Evolutionary conservation across 2,797 vertebrate genomes (phyloP).

Genomic region (Ammospiza maritima): DNA sequence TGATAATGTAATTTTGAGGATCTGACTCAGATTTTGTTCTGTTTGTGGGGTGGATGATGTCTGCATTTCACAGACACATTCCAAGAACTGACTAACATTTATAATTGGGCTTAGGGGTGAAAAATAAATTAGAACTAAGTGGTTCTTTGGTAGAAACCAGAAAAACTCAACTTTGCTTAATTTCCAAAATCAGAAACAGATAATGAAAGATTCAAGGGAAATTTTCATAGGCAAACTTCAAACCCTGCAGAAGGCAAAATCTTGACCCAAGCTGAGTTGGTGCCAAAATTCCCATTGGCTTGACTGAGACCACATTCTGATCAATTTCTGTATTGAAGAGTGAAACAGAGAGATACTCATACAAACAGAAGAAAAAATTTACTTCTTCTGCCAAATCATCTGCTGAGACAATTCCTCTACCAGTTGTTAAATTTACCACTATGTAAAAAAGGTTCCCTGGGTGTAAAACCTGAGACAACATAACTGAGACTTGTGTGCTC

Average conservation of each 20-base stretch:
- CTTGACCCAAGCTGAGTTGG: not conserved
- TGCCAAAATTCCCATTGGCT: not conserved
- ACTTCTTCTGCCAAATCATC: not conserved
- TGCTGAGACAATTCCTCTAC: not conserved
- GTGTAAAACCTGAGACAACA: not conserved
- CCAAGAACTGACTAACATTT: conserved; percentile 38
- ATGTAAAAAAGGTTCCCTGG: not conserved
- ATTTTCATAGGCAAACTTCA: not conserved
- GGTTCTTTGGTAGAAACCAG: not conserved
- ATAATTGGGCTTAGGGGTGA: not conserved
- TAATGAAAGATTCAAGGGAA: not conserved
- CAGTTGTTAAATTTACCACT: not conserved
- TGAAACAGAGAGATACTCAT: not conserved
- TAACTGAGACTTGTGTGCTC: not conserved
- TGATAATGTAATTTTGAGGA: conserved; percentile 36
- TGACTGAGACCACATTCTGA: not conserved
- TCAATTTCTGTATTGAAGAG: not conserved
- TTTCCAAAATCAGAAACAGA: not conserved
- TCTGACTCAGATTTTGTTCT: conserved; percentile 55
- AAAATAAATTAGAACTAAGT: not conserved
- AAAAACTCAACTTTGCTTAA: not conserved
- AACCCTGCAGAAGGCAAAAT: not conserved
- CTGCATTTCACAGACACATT: conserved; percentile 9
- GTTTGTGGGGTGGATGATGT: not conserved
- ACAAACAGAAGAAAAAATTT: not conserved